Evolutionary conservation across 2,888 invertebrate genomes (phyloP).

Genomic region (Nomada ferruginata): DNA sequence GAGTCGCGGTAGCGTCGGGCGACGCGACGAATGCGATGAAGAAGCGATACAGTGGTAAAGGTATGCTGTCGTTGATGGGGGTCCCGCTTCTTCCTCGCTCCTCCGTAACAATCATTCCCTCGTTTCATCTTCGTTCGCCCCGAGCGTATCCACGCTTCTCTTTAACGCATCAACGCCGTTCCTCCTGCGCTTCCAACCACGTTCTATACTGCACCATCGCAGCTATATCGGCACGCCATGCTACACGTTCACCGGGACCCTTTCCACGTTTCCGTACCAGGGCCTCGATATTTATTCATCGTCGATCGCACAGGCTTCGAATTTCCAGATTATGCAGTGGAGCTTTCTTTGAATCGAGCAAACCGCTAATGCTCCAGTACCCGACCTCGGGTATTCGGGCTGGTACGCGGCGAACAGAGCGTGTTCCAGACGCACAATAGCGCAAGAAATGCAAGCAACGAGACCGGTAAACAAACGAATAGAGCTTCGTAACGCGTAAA

Average conservation of each 20-base stretch:
- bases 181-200: constrained; percentile 5
- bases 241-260: constrained; percentile 19
- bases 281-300: background rate
- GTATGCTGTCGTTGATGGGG: constrained; percentile 78
- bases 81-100: constrained; percentile 58
- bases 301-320: background rate
- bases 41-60: constrained; percentile 78
- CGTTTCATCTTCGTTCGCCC: constrained; percentile 22
- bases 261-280: background rate
- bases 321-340: constrained; percentile 9
- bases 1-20: constrained; percentile 73
- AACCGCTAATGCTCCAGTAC: constrained; percentile 17
- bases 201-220: constrained; percentile 42
- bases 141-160: constrained; percentile 1
- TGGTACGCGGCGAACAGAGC: constrained; percentile 18
- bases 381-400: background rate
- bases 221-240: constrained; percentile 64
- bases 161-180: constrained; percentile 20
- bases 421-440: constrained; percentile 63
- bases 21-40: constrained; percentile 81
- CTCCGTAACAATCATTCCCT: constrained; percentile 30
- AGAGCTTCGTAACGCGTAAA: constrained; percentile 63
- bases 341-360: background rate
- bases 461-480: constrained; percentile 67
- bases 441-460: constrained; percentile 61